Base-by-base conservation (phyloP, 2,797 vertebrate genomes). In the Myoxocephalus aenaeus region DNA sequence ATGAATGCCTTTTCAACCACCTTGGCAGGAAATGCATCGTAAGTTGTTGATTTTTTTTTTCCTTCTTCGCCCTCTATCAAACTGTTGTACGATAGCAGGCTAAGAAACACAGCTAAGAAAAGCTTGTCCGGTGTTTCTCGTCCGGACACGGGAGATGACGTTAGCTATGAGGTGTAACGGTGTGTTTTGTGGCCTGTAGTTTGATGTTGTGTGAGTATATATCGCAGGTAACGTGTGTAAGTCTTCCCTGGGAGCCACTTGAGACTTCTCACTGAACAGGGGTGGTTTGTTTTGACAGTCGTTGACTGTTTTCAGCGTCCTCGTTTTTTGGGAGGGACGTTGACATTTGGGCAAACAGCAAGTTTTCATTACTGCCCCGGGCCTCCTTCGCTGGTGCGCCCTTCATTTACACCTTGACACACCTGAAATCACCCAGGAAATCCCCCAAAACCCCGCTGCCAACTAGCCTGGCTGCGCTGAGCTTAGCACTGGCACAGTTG, bases 21-120 rank as follows among this genome's bases (percentile, higher is more conserved):
- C 96, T 99, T 57, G 97, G 97, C 90, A 97, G 94, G 91, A 99
- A 99, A 96, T 98, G 97, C 93, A 95, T 95, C 90, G 98, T 99
- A 95, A 98, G 98, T 97, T 90, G 40, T 42, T 42, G 11, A 7
- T 3, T 50, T 13, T n/a, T 48, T 7, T n/a, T n/a, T n/a, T n/a
- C n/a, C n/a, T n/a, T 54, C 25, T 7, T 15, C 53, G 1, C 10
- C 9, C 27, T 53, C 27, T 25, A 61, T 80, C 22, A 68, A 84
- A 87, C 74, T 82, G 62, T 82, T 84, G 48, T 73, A 13, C 70
- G 65, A 75, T 80, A 71, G 75, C 69, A 46, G 57, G 79, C 81
- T 81, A 66, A 79, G 29, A 11, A 63, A 53, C 46, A 22, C 73
- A 65, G 90, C 89, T 91, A 92, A 85, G 59, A 7, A 5, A 34